A percentile compares a stretch with the other conserved stretches of the same genome.
Evolutionary conservation across 2,113 vertebrate genomes (phyloP).

Genomic region (Salvator merianae): DNA sequence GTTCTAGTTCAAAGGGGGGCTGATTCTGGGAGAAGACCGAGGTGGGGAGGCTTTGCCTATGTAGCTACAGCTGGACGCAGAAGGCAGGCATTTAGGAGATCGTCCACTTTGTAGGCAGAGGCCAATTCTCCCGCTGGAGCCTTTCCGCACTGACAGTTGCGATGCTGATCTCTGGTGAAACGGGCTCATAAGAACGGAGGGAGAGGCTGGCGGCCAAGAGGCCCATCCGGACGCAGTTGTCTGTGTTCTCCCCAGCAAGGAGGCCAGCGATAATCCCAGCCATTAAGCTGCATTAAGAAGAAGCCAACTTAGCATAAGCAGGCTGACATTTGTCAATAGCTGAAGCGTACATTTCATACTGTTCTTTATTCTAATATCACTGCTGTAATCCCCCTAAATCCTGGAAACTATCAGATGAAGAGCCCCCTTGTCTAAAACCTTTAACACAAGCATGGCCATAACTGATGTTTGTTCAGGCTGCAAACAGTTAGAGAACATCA

Average conservation of each 20-base stretch:
- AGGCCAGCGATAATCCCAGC: conserved; percentile 85
- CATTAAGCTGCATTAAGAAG: conserved; percentile 77
- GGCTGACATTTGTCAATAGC: not conserved
- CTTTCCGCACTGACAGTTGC: conserved; percentile 70
- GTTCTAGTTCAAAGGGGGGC: not conserved
- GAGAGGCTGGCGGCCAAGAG: conserved; percentile 80
- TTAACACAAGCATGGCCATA: too few species aligned
- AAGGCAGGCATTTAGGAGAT: conserved; percentile 17
- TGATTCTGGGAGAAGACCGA: not conserved
- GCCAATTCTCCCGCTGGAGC: conserved; percentile 68
- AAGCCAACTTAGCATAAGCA: not conserved
- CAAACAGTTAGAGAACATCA: too few species aligned
- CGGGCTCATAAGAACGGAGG: conserved; percentile 76
- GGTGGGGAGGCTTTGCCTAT: fast-evolving
- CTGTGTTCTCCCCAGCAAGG: conserved; percentile 73
- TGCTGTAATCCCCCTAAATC: too few species aligned
- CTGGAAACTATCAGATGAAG: not conserved
- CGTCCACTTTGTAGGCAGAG: conserved; percentile 65
- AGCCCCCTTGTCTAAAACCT: not conserved
- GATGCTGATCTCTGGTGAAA: conserved; percentile 72
- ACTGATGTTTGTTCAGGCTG: too few species aligned
- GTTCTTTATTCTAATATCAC: not conserved
- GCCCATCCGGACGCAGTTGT: conserved; percentile 81
- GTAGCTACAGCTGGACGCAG: not conserved
- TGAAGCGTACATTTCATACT: not conserved